phyloP scores from a whole-genome alignment of 2,797 vertebrate genomes.

The Chrosomus eos region DNA sequence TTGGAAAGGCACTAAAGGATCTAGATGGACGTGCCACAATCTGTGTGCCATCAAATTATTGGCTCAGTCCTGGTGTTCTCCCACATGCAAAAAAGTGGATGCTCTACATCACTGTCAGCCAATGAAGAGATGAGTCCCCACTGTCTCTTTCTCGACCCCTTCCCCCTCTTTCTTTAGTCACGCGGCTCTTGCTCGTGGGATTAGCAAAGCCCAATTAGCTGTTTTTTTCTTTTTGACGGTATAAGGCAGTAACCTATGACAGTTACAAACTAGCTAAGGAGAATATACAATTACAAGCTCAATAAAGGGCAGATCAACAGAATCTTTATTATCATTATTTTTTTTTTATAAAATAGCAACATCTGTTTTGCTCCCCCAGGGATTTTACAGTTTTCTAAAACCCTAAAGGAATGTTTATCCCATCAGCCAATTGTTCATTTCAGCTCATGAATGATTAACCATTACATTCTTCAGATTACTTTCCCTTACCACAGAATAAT shows the following conservation, averaged over 20 bases:
- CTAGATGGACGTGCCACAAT: neutral
- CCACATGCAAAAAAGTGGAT: neutral
- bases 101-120: constrained; percentile 18
- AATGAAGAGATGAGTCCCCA: constrained; percentile 34
- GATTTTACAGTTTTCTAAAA: constrained; percentile 52
- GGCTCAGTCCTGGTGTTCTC: constrained; percentile 5
- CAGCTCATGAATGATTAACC: constrained; percentile 20
- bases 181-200: constrained; percentile 19
- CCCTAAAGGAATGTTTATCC: constrained; percentile 9
- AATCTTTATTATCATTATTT: neutral
- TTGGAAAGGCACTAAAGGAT: neutral
- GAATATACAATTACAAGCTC: neutral
- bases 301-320: neutral
- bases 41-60: neutral
- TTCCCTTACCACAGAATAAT: neutral
- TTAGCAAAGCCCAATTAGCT: constrained; percentile 47
- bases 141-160: constrained; percentile 1
- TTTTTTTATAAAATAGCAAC: neutral
- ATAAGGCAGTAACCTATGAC: neutral
- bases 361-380: constrained; percentile 47
- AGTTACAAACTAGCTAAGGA: constrained; percentile 5
- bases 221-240: constrained; percentile 23
- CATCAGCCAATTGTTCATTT: constrained; percentile 26
- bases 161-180: constrained; percentile 20
- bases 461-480: constrained; percentile 7